Base-by-base conservation (phyloP, 2,113 vertebrate species). In the Phylloscopus trochilus region DNA sequence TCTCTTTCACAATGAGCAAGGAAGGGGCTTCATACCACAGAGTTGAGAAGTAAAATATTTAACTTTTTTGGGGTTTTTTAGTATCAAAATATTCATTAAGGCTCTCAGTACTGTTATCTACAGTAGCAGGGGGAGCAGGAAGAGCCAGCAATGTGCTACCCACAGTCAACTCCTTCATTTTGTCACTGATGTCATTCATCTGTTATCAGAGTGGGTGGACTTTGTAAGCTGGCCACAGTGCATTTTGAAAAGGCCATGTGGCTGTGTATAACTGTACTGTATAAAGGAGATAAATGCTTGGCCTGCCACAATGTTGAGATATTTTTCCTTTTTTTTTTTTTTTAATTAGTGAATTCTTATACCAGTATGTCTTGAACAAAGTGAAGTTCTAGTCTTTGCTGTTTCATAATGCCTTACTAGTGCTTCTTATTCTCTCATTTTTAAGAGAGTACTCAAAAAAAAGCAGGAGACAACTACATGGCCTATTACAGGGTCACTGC, bases 151-250 rank as follows among this genome's bases (percentile, higher is more conserved):
- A 22, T 77, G 23, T 89, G 60, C 70, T 77, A 4, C 64, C 27
- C 6, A 1, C 46, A 18, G 41, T 53, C 7, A 1, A 44, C 55
- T 39, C 43, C 60, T 73, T 63, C 0, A 0, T 82, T 70, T 63
- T 82, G 33, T 56, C 79, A 44, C 56, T 47, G 67, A 15, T 91
- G 82, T 77, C 68, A 60, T 80, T 92, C 41, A 17, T 60, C 59
- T 81, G 73, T 77, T 93, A 74, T 92, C 84, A 55, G 46, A 66
- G 93, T 52, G 92, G 73, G 87, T 84, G 81, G 89, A 78, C 67
- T 64, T 89, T 76, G 84, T 44, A 79, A 91, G 84, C 46, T 88
- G 75, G 58, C 44, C 64, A 51, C 62, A 21, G 81, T 39, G 30
- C 31, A 4, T 43, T 87, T 77, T 86, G 90, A 67, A 92, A 89